Percentiles rank a stretch among this genome's conserved stretches.
Conservation (phyloP, 1,140 invertebrate genomes). For the Aphis gossypii region DNA sequence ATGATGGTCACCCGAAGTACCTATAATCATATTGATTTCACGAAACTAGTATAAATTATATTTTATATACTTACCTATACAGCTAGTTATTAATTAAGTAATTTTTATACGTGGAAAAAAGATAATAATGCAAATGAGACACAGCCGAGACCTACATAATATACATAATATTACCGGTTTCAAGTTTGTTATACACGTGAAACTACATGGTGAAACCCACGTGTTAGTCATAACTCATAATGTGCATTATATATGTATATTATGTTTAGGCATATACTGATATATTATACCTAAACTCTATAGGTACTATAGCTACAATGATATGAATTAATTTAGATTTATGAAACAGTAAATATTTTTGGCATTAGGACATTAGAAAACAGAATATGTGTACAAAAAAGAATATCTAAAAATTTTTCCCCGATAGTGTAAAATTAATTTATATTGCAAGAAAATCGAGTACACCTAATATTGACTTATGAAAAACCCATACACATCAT, state of each 20-base stretch:
- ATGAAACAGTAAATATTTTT: not conserved
- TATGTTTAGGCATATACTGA: not conserved
- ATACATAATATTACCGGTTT: slow-evolving; percentile 30
- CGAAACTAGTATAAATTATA: not conserved
- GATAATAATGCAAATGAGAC: slow-evolving; percentile 22
- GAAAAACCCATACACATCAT: too few relatives aligned
- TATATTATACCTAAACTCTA: not conserved
- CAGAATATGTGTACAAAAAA: not conserved
- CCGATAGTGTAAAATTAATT: not conserved
- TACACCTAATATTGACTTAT: too few relatives aligned
- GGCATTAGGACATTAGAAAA: not conserved
- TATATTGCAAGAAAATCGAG: too few relatives aligned
- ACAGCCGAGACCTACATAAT: slow-evolving; percentile 39
- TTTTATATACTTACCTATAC: not conserved
- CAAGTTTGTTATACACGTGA: not conserved
- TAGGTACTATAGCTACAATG: not conserved
- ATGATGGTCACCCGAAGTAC: not conserved
- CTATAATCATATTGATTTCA: not conserved
- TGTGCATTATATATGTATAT: not conserved
- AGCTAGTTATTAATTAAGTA: not conserved
- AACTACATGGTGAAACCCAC: not conserved
- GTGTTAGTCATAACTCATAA: not conserved
- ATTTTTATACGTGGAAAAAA: not conserved
- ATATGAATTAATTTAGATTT: not conserved
- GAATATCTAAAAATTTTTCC: not conserved